Base-by-base conservation (phyloP, 2,888 invertebrate species). In the Morpho helenor region DNA sequence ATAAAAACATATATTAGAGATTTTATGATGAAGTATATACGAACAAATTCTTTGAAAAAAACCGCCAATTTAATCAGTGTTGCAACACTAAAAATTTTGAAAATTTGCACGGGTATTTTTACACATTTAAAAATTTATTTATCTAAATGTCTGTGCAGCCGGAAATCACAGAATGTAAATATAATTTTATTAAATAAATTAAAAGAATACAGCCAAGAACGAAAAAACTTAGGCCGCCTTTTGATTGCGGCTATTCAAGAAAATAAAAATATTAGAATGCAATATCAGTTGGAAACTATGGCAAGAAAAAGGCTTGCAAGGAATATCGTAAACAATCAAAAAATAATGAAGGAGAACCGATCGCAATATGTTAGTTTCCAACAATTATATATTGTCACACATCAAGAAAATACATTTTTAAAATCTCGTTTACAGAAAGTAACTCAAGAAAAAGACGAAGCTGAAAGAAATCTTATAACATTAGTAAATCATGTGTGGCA, bases 321-420 rank as follows among this genome's bases (percentile, higher is more conserved):
- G 48, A 70, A 82, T 45, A 75, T 84, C 23, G 81, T 84, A 66
- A 75, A 77, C 9, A 75, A 77, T 0, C 76, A 84, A 51, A 80
- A 75, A 62, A 65, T 76, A 67, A 76, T 84, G 4, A 84, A 80
- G 69, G 83, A 84, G 66, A 80, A 78, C 48, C 73, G 77, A 63
- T 75, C 77, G 0, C 75, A 66, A 64, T 85, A 80, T 57, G 67
- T 80, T 2, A 82, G 73, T 66, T 87, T 84, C 59, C 84, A 87
- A 68, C 81, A 87, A 63, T 68, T 87, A 39, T 87, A 87, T 70
- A 63, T 82, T 39, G 66, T 78, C 1, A 80, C 84, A 2, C 76
- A 82, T 40, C 82, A 85, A 70, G 89, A 89, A 73, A 90, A 88
- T 66, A 63, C 69, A 47, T 84, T 78, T 66, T 66, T 89, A 22